Percentiles rank a stretch among this genome's conserved stretches.
Evolutionary conservation across 1,140 invertebrate genomes (phyloP).

Genomic region (Drosophila takahashii): DNA sequence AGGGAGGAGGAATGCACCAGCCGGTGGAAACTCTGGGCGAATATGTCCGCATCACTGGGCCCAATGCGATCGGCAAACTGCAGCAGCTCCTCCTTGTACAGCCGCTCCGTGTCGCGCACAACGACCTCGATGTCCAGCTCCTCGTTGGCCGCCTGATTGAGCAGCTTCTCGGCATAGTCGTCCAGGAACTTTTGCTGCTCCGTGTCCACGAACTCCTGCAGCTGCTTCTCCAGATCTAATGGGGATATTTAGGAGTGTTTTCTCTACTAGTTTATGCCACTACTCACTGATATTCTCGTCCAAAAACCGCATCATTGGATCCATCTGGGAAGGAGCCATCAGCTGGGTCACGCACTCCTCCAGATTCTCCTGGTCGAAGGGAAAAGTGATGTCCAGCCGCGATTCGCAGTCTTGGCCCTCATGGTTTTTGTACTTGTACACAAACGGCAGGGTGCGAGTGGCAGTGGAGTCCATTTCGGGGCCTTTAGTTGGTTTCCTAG

Average conservation of each 20-base stretch:
- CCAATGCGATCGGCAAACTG: constrained; percentile 89
- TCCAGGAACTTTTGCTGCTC: constrained; percentile 86
- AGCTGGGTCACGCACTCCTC: constrained; percentile 84
- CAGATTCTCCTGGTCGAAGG: constrained; percentile 77
- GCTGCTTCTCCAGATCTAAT: constrained; percentile 67
- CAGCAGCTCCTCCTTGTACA: constrained; percentile 89
- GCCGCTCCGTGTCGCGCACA: constrained; percentile 89
- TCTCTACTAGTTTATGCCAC: neutral
- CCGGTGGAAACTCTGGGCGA: constrained; percentile 92
- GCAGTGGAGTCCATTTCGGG: constrained; percentile 31
- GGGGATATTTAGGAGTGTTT: neutral
- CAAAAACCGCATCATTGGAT: constrained; percentile 84
- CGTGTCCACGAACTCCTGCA: constrained; percentile 85
- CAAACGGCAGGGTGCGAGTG: constrained; percentile 53
- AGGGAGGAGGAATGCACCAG: constrained; percentile 92
- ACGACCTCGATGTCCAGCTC: constrained; percentile 88
- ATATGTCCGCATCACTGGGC: constrained; percentile 91
- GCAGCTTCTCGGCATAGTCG: constrained; percentile 84
- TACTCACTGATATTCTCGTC: constrained; percentile 85
- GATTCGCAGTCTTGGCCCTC: constrained; percentile 52
- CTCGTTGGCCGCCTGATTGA: constrained; percentile 86
- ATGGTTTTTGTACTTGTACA: constrained; percentile 72
- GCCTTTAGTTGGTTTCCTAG: neutral
- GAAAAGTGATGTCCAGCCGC: constrained; percentile 68
- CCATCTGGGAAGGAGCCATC: constrained; percentile 76